Conservation (phyloP, 1,140 invertebrate species). For the Scaptomyza graminum region DNA sequence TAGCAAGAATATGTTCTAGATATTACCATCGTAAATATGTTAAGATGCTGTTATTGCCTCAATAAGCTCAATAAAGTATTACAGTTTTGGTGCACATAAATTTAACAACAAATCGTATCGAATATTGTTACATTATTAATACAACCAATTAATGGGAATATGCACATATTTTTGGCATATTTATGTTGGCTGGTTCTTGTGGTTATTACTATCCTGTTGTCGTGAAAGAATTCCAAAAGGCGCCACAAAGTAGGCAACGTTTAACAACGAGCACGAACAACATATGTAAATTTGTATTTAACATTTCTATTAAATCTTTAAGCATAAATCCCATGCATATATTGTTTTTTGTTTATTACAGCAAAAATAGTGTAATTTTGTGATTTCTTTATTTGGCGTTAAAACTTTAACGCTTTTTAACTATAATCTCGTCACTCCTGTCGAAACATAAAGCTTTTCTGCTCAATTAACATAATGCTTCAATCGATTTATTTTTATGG, state of each 20-base stretch:
- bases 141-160: conserved; percentile 42
- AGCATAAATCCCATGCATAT: too few species aligned
- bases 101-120: conserved; percentile 17
- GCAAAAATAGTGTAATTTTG: too few species aligned
- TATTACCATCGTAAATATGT: conserved; percentile 51
- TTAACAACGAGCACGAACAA: not conserved
- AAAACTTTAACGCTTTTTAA: too few species aligned
- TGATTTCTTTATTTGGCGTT: too few species aligned
- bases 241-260: conserved; percentile 6
- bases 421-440: too few species aligned
- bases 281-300: too few species aligned
- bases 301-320: too few species aligned
- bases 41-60: conserved; percentile 21
- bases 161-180: conserved; percentile 22
- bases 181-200: conserved; percentile 33
- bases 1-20: conserved; percentile 9
- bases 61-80: conserved; percentile 47
- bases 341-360: too few species aligned
- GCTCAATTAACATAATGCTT: not conserved
- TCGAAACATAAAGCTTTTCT: too few species aligned
- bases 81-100: conserved; percentile 34
- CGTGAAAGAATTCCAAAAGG: not conserved
- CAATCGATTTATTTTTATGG: not conserved
- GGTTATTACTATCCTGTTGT: conserved; percentile 16
- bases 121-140: conserved; percentile 30